Evolutionary conservation across 2,113 vertebrate species (phyloP).

Genomic region (Syngnathus floridae): DNA sequence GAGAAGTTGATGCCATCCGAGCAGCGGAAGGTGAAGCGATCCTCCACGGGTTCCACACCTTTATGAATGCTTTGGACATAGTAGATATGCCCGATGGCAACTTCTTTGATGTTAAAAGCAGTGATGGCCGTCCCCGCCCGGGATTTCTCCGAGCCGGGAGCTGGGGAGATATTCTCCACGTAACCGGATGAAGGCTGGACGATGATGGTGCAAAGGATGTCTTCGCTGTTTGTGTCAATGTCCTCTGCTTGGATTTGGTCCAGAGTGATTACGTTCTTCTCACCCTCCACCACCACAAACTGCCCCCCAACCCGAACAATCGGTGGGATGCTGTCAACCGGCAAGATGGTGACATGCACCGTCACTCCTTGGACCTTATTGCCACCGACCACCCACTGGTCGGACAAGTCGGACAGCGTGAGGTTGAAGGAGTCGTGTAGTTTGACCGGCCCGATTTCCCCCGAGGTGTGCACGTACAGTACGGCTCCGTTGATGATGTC

Average conservation of each 20-base stretch:
- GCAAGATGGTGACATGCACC: slow-evolving; percentile 86
- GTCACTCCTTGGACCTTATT: slow-evolving; percentile 79
- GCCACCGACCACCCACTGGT: slow-evolving; percentile 85
- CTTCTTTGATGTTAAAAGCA: slow-evolving; percentile 85
- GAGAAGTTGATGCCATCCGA: slow-evolving; percentile 94
- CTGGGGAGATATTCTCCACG: slow-evolving; percentile 91
- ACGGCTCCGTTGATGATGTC: slow-evolving; percentile 86
- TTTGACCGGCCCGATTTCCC: slow-evolving; percentile 83
- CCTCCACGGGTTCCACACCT: slow-evolving; percentile 87
- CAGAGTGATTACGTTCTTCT: slow-evolving; percentile 74
- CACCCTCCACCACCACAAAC: slow-evolving; percentile 74
- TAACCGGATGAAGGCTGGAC: slow-evolving; percentile 86
- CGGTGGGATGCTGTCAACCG: slow-evolving; percentile 81
- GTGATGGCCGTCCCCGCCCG: slow-evolving; percentile 82
- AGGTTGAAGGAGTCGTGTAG: slow-evolving; percentile 84
- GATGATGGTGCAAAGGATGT: slow-evolving; percentile 88
- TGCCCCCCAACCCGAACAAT: slow-evolving; percentile 63
- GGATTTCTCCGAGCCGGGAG: slow-evolving; percentile 90
- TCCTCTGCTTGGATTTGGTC: slow-evolving; percentile 78
- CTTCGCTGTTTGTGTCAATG: slow-evolving; percentile 78
- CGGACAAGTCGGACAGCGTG: slow-evolving; percentile 83
- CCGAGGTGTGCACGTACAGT: slow-evolving; percentile 82
- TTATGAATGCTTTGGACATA: slow-evolving; percentile 93
- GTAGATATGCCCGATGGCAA: slow-evolving; percentile 78
- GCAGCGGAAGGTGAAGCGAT: slow-evolving; percentile 85